Conservation (phyloP, 2,113 vertebrate genomes). For the Procavia capensis region DNA sequence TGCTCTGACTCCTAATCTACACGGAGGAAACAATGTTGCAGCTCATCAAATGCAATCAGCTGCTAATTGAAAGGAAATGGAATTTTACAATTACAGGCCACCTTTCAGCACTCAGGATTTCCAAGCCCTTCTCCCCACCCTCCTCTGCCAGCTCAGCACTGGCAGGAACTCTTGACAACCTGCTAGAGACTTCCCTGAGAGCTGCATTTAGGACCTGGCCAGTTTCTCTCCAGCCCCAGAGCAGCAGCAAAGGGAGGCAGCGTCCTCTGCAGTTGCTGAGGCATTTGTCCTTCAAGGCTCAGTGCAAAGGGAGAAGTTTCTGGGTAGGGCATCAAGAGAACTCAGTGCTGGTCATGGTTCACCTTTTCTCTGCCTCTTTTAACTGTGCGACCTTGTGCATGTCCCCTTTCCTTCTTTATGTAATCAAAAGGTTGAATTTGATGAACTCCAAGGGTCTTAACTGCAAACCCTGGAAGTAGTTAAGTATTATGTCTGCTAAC, state of each 20-base stretch:
- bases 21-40: slow-evolving; percentile 84
- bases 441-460: neutral
- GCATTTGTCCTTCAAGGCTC: slow-evolving; percentile 69
- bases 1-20: slow-evolving; percentile 84
- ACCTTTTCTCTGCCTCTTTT: neutral
- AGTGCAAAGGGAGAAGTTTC: slow-evolving; percentile 34
- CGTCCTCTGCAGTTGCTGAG: neutral
- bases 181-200: slow-evolving; percentile 73
- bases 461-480: no score
- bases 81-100: slow-evolving; percentile 85
- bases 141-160: slow-evolving; percentile 75
- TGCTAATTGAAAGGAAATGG: slow-evolving; percentile 85
- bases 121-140: slow-evolving; percentile 74
- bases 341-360: neutral
- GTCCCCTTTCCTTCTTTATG: neutral
- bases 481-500: no score
- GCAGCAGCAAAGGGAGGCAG: slow-evolving; percentile 54
- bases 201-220: slow-evolving; percentile 69
- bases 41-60: slow-evolving; percentile 86
- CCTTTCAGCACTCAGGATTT: slow-evolving; percentile 82
- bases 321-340: neutral
- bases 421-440: slow-evolving; percentile 19
- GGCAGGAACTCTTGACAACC: slow-evolving; percentile 76
- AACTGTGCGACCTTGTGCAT: neutral
- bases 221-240: slow-evolving; percentile 62